Base-by-base conservation (phyloP, 2,113 vertebrate genomes). In the human (Homo sapiens) region DNA sequence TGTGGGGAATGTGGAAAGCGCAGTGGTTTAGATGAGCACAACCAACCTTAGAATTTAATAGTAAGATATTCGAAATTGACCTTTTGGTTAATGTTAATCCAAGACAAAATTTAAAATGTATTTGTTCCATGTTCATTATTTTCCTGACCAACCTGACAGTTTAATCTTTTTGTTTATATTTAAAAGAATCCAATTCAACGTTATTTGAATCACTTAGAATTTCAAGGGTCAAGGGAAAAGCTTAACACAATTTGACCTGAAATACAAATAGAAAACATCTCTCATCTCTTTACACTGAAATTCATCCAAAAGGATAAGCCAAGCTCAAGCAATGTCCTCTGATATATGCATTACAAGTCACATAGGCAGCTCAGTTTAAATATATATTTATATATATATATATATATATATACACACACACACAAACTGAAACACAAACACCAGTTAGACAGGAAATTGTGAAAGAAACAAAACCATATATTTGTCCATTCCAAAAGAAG, bases 51-150 rank as follows among this genome's bases (percentile, higher is more conserved):
- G 96, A 97, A 97, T 98, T 93, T 88, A 66, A 97, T n/a, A 43
- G 43, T 68, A 89, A 92, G 38, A 83, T 93, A 98, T 90, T 97
- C 96, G 80, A 98, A 98, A 98, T 23, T 94, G 92, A 97, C 96
- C 95, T 98, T 98, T 96, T 98, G 97, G 87, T 98, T 96, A 98
- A 86, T 89, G 85, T 95, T 90, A 96, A 55, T 89, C 93, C 88
- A 73, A 84, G 75, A 94, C 83, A 97, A 98, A 97, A 98, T 96
- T 97, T 68, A 97, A 97, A 95, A 96, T 80, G 89, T 50, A 64
- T 75, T 86, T 80, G n/a, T 86, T 80, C 30, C 80, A 70, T 4
- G 66, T 97, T 97, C 92, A 94, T 97, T 98, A 1, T 97, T 98
- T 97, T 97, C 94, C 96, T 94, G 35, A 87, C 55, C 40, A 89